A percentile compares a stretch with the other conserved stretches of the same genome.
Evolutionary conservation across 2,113 vertebrate species (phyloP).

Genomic region (Catharus bicknelli): DNA sequence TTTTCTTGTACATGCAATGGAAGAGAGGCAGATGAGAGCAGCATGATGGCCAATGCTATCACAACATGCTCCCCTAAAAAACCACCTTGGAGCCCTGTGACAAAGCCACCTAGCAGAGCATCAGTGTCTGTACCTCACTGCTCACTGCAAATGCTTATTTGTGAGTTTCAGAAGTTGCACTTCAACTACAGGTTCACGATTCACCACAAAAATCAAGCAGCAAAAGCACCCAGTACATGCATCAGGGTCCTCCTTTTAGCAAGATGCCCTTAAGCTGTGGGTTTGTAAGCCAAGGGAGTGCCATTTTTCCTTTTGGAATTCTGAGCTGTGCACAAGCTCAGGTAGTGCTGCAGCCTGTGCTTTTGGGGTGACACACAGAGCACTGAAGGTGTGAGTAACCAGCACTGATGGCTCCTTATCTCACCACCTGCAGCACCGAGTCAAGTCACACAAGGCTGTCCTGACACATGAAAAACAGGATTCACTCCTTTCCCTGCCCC

Average conservation of each 20-base stretch:
- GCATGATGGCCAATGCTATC: not conserved
- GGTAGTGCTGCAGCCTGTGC: not conserved
- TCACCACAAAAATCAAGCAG: not conserved
- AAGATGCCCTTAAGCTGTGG: not conserved
- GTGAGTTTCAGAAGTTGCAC: not conserved
- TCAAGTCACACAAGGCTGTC: not conserved
- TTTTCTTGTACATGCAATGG: too few relatives aligned
- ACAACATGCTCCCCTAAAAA: not conserved
- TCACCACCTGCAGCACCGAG: accelerated
- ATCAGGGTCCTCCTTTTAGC: not conserved
- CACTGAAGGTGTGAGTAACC: accelerated
- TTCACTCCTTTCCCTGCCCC: not conserved
- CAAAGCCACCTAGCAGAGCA: not conserved
- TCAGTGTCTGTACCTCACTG: not conserved
- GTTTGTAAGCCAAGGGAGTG: not conserved
- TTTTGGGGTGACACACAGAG: not conserved
- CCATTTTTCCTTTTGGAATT: not conserved
- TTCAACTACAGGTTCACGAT: not conserved
- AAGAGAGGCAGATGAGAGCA: not conserved
- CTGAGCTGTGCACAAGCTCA: not conserved
- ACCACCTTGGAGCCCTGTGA: not conserved
- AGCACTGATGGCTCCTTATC: not conserved
- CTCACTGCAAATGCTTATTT: too few relatives aligned
- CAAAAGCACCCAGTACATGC: not conserved
- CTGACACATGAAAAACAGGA: not conserved